These are phyloP conservation scores for Okamejei kenojei DNA, from an alignment of 2,797 vertebrate genomes.

Conservation along the genomic window DNA sequence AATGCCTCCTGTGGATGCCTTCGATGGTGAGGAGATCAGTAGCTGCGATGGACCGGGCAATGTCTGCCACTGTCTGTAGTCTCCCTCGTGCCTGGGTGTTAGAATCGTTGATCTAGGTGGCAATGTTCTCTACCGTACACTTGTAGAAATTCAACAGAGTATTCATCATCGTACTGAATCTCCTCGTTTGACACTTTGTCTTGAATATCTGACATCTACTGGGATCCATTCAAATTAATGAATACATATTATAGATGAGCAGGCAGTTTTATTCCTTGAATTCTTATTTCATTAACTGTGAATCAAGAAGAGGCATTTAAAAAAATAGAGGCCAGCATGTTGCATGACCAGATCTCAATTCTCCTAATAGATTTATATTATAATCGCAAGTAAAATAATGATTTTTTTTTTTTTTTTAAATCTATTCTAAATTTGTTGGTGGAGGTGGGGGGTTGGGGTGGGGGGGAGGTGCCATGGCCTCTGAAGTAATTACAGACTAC, in stretches of 20 bases:
- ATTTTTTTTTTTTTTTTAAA: background rate
- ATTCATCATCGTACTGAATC: too few species aligned
- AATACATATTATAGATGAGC: background rate
- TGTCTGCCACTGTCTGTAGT: too few species aligned
- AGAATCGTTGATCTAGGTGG: too few species aligned
- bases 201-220: background rate
- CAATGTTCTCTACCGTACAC: too few species aligned
- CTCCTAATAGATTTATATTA: too few species aligned
- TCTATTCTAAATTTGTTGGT: background rate
- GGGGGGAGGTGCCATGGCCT: background rate
- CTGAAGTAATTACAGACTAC: conserved; percentile 19
- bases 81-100: too few species aligned
- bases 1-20: too few species aligned
- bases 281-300: background rate
- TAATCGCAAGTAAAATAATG: too few species aligned
- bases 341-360: background rate
- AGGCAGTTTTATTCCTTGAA: background rate
- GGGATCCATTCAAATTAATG: conserved; percentile 7
- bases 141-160: too few species aligned
- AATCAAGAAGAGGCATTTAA: background rate
- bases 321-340: background rate
- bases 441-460: background rate
- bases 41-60: too few species aligned
- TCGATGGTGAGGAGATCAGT: too few species aligned
- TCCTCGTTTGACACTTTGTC: background rate